Evolutionary conservation across 2,888 invertebrate species (phyloP), one percentile per base, ranked within the genome.

Genomic region (Thyatira batis): DNA sequence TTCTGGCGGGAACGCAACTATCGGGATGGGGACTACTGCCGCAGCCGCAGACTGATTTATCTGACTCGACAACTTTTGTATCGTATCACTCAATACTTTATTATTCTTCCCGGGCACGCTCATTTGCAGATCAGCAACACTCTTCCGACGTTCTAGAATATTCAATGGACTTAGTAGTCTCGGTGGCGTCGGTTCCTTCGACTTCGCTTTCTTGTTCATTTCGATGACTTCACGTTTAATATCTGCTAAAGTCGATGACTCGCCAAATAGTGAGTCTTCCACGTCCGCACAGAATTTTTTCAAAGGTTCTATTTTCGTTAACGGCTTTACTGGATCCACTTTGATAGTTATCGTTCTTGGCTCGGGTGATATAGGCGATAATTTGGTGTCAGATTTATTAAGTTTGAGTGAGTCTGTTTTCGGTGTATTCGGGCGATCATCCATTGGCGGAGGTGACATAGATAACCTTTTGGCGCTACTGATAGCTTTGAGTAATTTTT

Each of bases 1-100:
- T 50, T 82, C 90, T 1, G 84, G 52, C 39, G 84, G 80, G 74
- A 89, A 92, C 0, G 87, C 71, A 3, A 88, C 82, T 58, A 89
- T 53, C 0, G 85, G 79, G 4, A 85, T 79, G 53, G 67, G 78
- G 0, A 79, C 73, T 1, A 79, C 73, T 1, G 82, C 84, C 17
- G 86, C 83, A 2, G 81, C 85, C 20, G 77, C 78, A 1, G 89
- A 78, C 67, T 92, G 92, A 61, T 91, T 92, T 55, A 92, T 92
- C 68, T 92, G 92, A 67, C 92, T 92, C 17, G 92, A 92, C 28
- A 94, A 73, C 71, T 94, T 94, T 77, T 94, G 94, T 71, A 94
- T 94, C 0, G 94, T 94, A 60, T 94, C 94, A 61, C 93, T 93
- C 10, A 94, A 76, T 33, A 94, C 94, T 66, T 93, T 93, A 58